phyloP scores from a whole-genome alignment of 1,140 invertebrate genomes.

The roundworm (Caenorhabditis elegans) region DNA sequence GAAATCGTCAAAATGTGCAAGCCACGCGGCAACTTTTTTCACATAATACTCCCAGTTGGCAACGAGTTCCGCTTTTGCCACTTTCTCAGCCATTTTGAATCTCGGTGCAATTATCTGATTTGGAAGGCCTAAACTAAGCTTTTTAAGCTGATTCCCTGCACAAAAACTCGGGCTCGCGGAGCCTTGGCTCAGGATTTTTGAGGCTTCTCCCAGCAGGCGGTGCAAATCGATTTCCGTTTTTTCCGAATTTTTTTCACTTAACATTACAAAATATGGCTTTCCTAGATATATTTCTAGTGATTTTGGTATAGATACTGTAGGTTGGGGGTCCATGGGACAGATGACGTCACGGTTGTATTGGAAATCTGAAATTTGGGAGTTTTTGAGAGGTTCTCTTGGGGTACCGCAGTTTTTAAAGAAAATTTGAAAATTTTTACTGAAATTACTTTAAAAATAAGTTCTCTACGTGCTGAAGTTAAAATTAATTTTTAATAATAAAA shows the following conservation, averaged over 20 bases:
- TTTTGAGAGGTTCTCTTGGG: too few relatives aligned
- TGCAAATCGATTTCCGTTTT: not conserved
- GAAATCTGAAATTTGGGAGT: constrained; percentile 6
- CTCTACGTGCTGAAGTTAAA: too few relatives aligned
- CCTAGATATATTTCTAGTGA: not conserved
- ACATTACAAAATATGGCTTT: not conserved
- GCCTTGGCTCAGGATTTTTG: not conserved
- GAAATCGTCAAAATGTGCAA: not conserved
- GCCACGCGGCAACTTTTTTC: not conserved
- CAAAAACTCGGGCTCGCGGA: not conserved
- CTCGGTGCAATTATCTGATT: not conserved
- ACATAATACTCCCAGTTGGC: not conserved
- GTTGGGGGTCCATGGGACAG: too few relatives aligned
- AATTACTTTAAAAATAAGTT: too few relatives aligned
- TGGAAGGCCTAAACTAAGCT: not conserved
- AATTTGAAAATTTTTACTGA: too few relatives aligned
- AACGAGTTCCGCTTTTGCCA: not conserved
- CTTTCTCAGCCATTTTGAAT: not conserved
- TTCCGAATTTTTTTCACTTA: not conserved
- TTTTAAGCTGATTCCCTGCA: not conserved
- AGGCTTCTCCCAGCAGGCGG: not conserved
- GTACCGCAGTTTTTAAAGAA: too few relatives aligned
- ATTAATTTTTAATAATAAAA: too few relatives aligned
- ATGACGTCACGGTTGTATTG: constrained; percentile 11
- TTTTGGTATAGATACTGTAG: not conserved